These are phyloP conservation scores for Zosterops japonicus DNA, from an alignment of 2,113 vertebrate genomes.

Conservation along the genomic window DNA sequence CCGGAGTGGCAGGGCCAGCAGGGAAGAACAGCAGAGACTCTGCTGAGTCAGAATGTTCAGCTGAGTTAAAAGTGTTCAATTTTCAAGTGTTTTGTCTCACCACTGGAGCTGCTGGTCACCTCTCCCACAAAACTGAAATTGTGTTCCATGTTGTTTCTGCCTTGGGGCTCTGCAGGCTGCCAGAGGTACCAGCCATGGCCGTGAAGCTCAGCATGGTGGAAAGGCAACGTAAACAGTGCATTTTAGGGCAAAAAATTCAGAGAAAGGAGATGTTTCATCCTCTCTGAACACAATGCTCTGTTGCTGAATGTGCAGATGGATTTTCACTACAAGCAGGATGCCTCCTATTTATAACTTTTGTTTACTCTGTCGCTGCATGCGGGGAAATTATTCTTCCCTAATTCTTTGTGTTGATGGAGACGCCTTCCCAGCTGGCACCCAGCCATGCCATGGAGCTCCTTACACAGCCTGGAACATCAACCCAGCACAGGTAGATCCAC, in stretches of 20 bases:
- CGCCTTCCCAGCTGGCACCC: fast-evolving
- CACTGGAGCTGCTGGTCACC: background rate
- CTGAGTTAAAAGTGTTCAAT: fast-evolving
- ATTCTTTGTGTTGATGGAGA: background rate
- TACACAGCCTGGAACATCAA: background rate
- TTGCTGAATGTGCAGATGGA: background rate
- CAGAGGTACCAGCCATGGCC: background rate
- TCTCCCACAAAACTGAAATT: background rate
- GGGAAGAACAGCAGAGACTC: background rate
- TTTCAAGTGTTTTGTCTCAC: background rate
- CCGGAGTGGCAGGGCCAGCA: background rate
- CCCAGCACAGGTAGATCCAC: fast-evolving
- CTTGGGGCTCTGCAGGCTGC: background rate
- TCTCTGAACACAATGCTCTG: background rate
- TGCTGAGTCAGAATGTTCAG: background rate
- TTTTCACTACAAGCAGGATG: background rate
- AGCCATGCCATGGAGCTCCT: background rate
- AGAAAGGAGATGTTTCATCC: background rate
- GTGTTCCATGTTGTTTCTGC: background rate
- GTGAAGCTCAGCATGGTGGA: fast-evolving
- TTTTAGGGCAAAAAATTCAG: background rate
- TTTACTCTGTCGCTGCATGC: fast-evolving
- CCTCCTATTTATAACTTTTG: background rate
- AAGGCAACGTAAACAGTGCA: fast-evolving
- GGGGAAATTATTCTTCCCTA: background rate